phyloP scores from a whole-genome alignment of 2,888 invertebrate species.

The Polydesmus complanatus region DNA sequence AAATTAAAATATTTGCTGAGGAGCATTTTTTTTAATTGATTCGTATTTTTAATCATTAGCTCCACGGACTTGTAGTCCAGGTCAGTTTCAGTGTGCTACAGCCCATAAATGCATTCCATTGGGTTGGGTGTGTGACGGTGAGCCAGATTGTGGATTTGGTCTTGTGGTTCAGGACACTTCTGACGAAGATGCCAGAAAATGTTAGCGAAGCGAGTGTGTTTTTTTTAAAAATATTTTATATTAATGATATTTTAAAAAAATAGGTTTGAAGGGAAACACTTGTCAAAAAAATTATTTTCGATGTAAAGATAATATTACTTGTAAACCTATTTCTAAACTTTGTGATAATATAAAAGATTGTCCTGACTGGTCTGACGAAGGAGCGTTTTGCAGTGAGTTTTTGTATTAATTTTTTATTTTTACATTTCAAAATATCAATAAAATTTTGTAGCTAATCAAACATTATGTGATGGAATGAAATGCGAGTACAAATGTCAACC shows the following conservation, averaged over 20 bases:
- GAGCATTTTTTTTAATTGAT: neutral
- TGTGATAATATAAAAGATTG: constrained; percentile 56
- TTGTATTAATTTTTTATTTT: neutral
- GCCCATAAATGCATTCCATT: constrained; percentile 58
- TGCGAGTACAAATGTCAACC: constrained; percentile 56
- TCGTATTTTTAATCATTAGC: constrained; percentile 27
- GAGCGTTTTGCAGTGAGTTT: constrained; percentile 47
- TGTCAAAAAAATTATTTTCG: constrained; percentile 54
- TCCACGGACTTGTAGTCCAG: constrained; percentile 44
- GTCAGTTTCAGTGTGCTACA: constrained; percentile 52
- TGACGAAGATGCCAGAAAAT: constrained; percentile 52
- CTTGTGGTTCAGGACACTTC: constrained; percentile 42
- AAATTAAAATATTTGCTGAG: too few species aligned
- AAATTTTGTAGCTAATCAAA: constrained; percentile 34
- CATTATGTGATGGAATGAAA: constrained; percentile 39
- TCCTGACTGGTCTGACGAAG: constrained; percentile 55
- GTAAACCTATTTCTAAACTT: constrained; percentile 46
- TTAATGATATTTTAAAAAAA: neutral
- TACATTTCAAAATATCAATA: neutral
- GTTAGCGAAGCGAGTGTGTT: constrained; percentile 35
- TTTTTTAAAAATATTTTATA: too few species aligned
- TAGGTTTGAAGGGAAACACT: constrained; percentile 45
- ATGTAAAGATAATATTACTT: constrained; percentile 46
- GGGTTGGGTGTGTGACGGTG: constrained; percentile 64
- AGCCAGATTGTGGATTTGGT: constrained; percentile 54